phyloP scores from a whole-genome alignment of 2,113 vertebrate genomes.

The Orthonyx spaldingii region DNA sequence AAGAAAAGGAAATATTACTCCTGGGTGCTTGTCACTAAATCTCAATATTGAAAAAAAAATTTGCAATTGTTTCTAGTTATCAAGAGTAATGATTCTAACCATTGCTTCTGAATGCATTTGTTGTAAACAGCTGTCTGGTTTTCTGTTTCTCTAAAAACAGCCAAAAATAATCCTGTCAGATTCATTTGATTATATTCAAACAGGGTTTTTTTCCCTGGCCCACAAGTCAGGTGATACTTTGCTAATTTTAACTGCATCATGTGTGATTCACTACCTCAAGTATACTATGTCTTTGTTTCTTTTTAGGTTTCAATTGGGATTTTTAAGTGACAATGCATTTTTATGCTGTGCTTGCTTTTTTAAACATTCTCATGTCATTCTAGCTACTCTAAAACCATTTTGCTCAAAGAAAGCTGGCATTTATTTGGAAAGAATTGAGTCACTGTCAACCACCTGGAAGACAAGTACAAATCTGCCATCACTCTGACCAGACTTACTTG shows the following conservation, averaged over 20 bases:
- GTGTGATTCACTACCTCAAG: background rate
- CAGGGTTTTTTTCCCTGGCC: background rate
- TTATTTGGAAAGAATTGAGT: background rate
- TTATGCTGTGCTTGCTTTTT: background rate
- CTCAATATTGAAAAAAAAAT: background rate
- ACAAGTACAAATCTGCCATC: background rate
- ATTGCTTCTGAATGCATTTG: background rate
- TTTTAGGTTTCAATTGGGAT: background rate
- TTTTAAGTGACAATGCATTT: background rate
- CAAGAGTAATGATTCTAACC: background rate
- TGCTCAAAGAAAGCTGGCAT: background rate
- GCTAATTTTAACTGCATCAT: background rate
- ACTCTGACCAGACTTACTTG: background rate
- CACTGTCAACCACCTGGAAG: background rate
- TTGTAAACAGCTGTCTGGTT: background rate
- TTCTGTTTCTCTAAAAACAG: background rate
- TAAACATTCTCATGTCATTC: background rate
- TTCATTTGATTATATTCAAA: background rate
- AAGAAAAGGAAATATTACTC: background rate
- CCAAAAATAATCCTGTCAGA: background rate
- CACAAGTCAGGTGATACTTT: background rate
- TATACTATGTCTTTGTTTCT: background rate
- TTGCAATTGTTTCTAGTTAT: background rate
- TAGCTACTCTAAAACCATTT: background rate
- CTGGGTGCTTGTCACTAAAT: background rate